These are phyloP conservation scores for Pristionchus exspectatus DNA, from an alignment of 2,888 invertebrate genomes.

Conservation along the genomic window DNA sequence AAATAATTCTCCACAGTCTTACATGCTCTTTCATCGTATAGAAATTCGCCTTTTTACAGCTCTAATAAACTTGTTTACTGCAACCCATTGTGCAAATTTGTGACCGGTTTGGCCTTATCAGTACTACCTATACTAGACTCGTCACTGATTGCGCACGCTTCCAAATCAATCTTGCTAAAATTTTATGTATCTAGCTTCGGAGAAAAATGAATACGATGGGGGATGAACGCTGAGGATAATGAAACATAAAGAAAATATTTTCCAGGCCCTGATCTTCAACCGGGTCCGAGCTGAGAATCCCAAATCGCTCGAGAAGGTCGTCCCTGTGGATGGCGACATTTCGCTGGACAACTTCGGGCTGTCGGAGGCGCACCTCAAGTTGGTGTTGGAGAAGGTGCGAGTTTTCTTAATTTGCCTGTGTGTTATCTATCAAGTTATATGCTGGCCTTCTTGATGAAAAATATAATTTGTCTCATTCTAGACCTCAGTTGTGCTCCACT, in stretches of 20 bases:
- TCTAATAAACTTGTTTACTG: not conserved
- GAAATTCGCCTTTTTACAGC: too few species aligned
- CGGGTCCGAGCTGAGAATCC: constrained; percentile 79
- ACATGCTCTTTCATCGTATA: not conserved
- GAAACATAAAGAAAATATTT: too few species aligned
- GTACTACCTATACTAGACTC: too few species aligned
- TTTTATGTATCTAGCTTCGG: too few species aligned
- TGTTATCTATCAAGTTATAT: too few species aligned
- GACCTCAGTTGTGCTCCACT: constrained; percentile 91
- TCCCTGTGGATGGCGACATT: constrained; percentile 80
- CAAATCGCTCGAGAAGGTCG: constrained; percentile 79
- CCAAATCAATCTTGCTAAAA: not conserved
- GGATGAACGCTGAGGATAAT: too few species aligned
- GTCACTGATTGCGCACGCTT: too few species aligned
- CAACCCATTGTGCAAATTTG: not conserved
- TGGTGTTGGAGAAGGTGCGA: constrained; percentile 83
- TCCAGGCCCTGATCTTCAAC: constrained; percentile 79
- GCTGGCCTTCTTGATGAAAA: not conserved
- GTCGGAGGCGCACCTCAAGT: constrained; percentile 82
- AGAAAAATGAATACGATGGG: too few species aligned
- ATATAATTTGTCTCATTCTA: not conserved
- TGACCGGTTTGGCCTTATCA: too few species aligned
- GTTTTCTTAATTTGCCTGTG: not conserved
- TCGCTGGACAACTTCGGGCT: constrained; percentile 80
- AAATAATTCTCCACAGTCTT: not conserved